Percentiles rank a stretch among this genome's conserved stretches.
phyloP scores from a whole-genome alignment of 2,113 vertebrate species.

The Dasyurus viverrinus region DNA sequence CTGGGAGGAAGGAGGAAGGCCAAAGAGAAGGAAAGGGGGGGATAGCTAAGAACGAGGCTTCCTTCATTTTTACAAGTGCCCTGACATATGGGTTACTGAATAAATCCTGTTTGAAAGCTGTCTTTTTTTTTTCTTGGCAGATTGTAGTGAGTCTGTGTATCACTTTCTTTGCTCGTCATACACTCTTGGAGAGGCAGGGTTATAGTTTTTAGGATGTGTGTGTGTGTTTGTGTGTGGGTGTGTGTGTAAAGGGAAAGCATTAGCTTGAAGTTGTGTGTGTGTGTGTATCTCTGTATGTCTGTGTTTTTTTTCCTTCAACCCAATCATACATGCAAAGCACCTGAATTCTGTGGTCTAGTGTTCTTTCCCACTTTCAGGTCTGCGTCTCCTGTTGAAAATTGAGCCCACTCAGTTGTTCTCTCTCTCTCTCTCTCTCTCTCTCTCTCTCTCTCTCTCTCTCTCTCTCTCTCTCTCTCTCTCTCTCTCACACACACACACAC shows the following conservation, averaged over 20 bases:
- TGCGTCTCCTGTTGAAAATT: not conserved
- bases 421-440: too few relatives aligned
- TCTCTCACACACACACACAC: not conserved
- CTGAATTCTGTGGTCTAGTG: not conserved
- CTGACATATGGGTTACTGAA: slow-evolving; percentile 80
- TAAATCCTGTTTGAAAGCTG: slow-evolving; percentile 75
- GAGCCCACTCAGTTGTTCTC: not conserved
- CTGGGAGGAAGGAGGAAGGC: not conserved
- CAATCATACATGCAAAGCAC: not conserved
- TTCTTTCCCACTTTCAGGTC: not conserved
- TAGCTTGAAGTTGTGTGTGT: too few relatives aligned
- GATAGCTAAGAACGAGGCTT: not conserved
- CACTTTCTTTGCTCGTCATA: slow-evolving; percentile 65
- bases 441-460: too few relatives aligned
- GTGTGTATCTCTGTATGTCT: not conserved
- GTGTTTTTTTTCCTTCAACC: not conserved
- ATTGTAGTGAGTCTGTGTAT: slow-evolving; percentile 76
- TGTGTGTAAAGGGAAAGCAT: too few relatives aligned
- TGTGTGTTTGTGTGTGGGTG: not conserved
- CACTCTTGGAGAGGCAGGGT: slow-evolving; percentile 44
- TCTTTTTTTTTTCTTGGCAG: slow-evolving; percentile 78
- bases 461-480: too few relatives aligned
- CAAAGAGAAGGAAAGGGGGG: slow-evolving; percentile 14
- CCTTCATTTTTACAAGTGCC: slow-evolving; percentile 69
- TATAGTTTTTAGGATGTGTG: not conserved